Evolutionary conservation across 2,113 vertebrate genomes (phyloP), one percentile per base, ranked within the genome.

Genomic region (Psammodynastes pulverulentus): DNA sequence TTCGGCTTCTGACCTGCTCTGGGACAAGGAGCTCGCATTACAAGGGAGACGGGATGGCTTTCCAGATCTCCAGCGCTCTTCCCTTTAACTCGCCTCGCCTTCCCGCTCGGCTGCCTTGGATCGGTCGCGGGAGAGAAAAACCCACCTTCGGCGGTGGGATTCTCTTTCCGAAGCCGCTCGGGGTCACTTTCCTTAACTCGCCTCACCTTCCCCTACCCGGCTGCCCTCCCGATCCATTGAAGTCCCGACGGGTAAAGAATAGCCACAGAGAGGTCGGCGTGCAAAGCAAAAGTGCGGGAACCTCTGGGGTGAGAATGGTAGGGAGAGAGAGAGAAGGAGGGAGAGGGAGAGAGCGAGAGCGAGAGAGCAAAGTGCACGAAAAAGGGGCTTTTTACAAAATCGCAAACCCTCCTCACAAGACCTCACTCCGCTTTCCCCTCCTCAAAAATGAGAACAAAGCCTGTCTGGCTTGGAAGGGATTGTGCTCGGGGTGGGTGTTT

Each of bases 1-100:
- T 94, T 91, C 90, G 88, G 92, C 94, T 94, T 93, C 93, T 89
- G 87, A 15, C 72, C 13, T 43, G 94, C 29, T 87, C 62, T 15
- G 21, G 2, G 53, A 24, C 23, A 19, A 9, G 52, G 43, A 34
- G 88, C 72, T 21, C 67, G 48, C 19, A 0, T 8, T 29, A 15
- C 24, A 10, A 5, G 12, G 72, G 54, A 46, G 24, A 6, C 1
- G 90, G 43, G 23, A 7, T 12, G 9, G 23, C 84, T 9, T 17
- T 10, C 9, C 19, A 29, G 10, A 2, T 52, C 84, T 89, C 9
- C 4, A 49, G 92, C 7, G 17, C 24, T 9, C 10, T 23, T 23
- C 9, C 10, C 43, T 6, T 54, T 19, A 6, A 19, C 23, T 13
- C 51, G 15, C 34, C n/a, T 13, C 5, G 29, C 9, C 4, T 53